Evolutionary conservation across 2,797 vertebrate genomes (phyloP), one percentile per base, ranked within the genome.

Genomic region (Dipus sagitta): DNA sequence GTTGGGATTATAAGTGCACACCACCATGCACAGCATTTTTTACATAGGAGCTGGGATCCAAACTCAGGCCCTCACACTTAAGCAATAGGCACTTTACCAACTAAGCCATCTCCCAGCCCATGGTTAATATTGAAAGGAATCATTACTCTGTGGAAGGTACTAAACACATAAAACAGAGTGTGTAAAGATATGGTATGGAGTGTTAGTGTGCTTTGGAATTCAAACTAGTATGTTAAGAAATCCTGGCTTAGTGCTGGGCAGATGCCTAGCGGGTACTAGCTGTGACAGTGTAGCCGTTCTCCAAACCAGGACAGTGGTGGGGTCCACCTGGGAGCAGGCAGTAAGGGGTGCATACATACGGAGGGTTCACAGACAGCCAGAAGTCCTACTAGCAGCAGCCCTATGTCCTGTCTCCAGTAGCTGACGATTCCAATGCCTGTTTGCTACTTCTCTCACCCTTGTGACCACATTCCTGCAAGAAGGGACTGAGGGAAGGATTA

Each of bases 241-340:
- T 3, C 6, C 13, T 3, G 21, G 38, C n/a, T 90, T 23, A 2
- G 21, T 42, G 17, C 42, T 64, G 23, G 8, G n/a, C 34, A 62
- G 34, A 47, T 3, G 5, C 26, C 47, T 54, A 5, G 2, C 18
- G 6, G 47, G n/a, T 30, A 14, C n/a, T 14, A 0, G 3, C 11
- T 0, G 0, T 14, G 38, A 70, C 34, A 2, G 70, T 18, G 47
- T 12, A 0, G 4, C n/a, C 34, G 28, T 58, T 15, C 13, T 3
- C 32, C 4, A 15, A 6, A 77, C 3, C n/a, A 30, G 21, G 21
- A 0, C 42, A 1, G 14, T 10, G 21, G 6, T 0, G 0, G 65
- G n/a, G 75, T 14, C 71, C 0, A 0, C 64, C 13, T 24, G 1
- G 3, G 14, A 80, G 68, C 21, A 86, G 72, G 26, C 58, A 34